Evolutionary conservation across 1,140 invertebrate genomes (phyloP).

Genomic region (Geopemphigus sp.): DNA sequence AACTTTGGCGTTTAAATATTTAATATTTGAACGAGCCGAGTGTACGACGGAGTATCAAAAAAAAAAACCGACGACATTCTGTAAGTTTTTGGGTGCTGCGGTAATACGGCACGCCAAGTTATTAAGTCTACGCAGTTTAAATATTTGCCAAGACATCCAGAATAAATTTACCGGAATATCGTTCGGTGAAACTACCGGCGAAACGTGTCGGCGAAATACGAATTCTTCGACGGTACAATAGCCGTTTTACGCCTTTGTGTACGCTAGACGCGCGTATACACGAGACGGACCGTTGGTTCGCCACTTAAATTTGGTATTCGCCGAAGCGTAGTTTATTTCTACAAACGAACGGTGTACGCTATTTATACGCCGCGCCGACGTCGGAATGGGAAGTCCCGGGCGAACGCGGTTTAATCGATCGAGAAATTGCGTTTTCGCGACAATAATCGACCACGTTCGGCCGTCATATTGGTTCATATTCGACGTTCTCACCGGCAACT

Average conservation of each 20-base stretch:
- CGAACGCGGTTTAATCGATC: no score
- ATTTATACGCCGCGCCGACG: no score
- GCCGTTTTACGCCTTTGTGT: background rate
- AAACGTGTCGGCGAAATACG: background rate
- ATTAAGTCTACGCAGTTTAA: background rate
- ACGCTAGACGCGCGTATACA: background rate
- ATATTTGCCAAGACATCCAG: background rate
- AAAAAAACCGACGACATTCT: background rate
- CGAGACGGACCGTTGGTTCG: background rate
- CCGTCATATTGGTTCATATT: no score
- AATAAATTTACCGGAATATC: background rate
- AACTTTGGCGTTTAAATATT: background rate
- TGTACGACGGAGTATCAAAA: background rate
- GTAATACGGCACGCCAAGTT: background rate
- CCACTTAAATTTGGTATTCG: background rate
- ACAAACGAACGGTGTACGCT: no score
- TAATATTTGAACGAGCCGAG: background rate
- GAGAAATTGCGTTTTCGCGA: no score
- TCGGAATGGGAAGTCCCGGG: no score
- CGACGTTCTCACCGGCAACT: no score
- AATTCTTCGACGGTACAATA: background rate
- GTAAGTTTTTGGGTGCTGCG: background rate
- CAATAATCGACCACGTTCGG: no score
- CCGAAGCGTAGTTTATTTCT: background rate
- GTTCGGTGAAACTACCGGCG: background rate